Percentiles rank a stretch among this genome's conserved stretches.
These are phyloP conservation scores for Herminia tarsipennalis DNA, from an alignment of 2,888 invertebrate species.

Conservation along the genomic window DNA sequence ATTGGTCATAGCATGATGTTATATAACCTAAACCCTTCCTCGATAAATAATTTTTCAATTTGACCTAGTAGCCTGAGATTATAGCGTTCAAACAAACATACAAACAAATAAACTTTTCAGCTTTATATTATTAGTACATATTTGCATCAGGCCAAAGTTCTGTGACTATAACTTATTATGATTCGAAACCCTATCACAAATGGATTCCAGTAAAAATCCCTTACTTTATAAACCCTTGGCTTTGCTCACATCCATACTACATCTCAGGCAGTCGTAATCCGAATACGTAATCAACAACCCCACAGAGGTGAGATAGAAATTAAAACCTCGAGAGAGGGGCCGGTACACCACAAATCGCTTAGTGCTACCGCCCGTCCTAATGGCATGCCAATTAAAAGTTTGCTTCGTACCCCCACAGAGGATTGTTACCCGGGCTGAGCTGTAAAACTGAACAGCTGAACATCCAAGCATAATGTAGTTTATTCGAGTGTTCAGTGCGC, in stretches of 20 bases:
- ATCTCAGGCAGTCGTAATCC: slow-evolving; percentile 37
- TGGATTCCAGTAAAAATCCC: background rate
- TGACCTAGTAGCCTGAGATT: too few species aligned
- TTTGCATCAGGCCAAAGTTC: too few species aligned
- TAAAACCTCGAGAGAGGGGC: slow-evolving; percentile 79
- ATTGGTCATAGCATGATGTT: too few species aligned
- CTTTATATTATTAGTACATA: too few species aligned
- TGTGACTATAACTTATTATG: too few species aligned
- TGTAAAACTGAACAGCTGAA: slow-evolving; percentile 82
- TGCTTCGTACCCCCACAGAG: slow-evolving; percentile 69
- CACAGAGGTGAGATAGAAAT: slow-evolving; percentile 74
- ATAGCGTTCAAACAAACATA: too few species aligned
- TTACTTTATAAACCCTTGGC: too few species aligned
- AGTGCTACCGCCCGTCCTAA: slow-evolving; percentile 82
- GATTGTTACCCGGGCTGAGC: slow-evolving; percentile 74
- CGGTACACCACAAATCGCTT: slow-evolving; percentile 86
- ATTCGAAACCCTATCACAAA: too few species aligned
- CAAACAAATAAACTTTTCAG: too few species aligned
- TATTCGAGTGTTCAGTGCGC: slow-evolving; percentile 67
- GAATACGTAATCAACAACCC: slow-evolving; percentile 62
- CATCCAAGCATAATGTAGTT: slow-evolving; percentile 76
- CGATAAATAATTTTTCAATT: too few species aligned
- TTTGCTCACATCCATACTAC: slow-evolving; percentile 16
- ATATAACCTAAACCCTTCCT: too few species aligned
- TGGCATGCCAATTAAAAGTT: slow-evolving; percentile 86